Evolutionary conservation across 2,797 vertebrate species (phyloP).

Genomic region (Macrochelys suwanniensis): DNA sequence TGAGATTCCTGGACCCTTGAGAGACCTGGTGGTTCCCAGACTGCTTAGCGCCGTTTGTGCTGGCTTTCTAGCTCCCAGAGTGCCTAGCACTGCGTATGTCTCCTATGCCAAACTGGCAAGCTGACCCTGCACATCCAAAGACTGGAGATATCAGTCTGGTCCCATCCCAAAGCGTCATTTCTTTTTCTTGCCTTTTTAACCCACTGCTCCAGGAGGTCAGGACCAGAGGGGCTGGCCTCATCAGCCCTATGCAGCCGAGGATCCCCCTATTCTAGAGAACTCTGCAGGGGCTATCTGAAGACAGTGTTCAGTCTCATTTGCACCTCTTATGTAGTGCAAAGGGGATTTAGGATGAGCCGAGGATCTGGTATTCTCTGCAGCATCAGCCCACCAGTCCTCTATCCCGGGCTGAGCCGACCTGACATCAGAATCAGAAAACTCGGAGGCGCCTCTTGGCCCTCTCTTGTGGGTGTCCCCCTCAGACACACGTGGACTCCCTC

Average conservation of each 20-base stretch:
- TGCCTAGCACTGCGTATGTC: too few relatives aligned
- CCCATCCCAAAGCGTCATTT: neutral
- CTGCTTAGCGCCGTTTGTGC: neutral
- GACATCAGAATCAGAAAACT: neutral
- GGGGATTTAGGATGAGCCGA: neutral
- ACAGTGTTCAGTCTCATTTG: rapidly evolving
- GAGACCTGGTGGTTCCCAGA: neutral
- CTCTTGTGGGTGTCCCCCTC: neutral
- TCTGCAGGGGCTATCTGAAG: neutral
- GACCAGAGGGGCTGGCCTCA: neutral
- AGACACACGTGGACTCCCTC: neutral
- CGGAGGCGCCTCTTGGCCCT: neutral
- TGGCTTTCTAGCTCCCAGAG: neutral
- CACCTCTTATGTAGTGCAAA: neutral
- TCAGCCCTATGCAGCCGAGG: neutral
- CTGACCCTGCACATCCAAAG: rapidly evolving
- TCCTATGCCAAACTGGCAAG: too few relatives aligned
- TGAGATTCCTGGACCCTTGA: neutral
- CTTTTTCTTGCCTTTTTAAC: rapidly evolving
- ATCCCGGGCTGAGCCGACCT: neutral
- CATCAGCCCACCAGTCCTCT: neutral
- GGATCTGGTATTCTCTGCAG: neutral
- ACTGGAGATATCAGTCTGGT: neutral
- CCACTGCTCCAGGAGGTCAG: neutral
- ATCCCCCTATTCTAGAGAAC: neutral